A percentile compares a stretch with the other conserved stretches of the same genome.
Conservation (phyloP, 2,888 invertebrate genomes). For the Ormyrus thymus region DNA sequence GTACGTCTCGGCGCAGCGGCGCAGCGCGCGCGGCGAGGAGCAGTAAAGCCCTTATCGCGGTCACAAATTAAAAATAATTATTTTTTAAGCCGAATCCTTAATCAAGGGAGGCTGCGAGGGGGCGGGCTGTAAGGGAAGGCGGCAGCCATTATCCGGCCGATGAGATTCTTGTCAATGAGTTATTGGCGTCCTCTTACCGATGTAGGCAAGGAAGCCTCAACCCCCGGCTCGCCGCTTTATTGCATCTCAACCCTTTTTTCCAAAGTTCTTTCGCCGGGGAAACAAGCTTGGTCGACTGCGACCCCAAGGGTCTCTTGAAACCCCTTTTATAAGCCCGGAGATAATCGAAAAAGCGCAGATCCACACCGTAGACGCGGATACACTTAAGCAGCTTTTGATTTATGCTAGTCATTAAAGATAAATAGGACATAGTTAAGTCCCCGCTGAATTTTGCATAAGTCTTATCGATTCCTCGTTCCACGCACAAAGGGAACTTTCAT, state of each 20-base stretch:
- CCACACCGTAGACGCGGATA: conserved; percentile 44
- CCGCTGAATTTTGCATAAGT: conserved; percentile 46
- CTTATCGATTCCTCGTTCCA: conserved; percentile 35
- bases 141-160: conserved; percentile 70
- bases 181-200: conserved; percentile 72
- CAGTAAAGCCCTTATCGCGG: conserved; percentile 70
- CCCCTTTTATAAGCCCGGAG: conserved; percentile 67
- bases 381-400: conserved; percentile 57
- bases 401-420: conserved; percentile 56
- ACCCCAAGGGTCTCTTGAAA: conserved; percentile 58
- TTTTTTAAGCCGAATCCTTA: conserved; percentile 73
- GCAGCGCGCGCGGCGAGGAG: conserved; percentile 56
- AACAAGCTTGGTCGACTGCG: conserved; percentile 42
- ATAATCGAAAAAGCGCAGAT: conserved; percentile 63
- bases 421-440: conserved; percentile 53
- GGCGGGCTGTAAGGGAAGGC: conserved; percentile 65
- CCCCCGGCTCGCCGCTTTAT: conserved; percentile 67
- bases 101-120: conserved; percentile 62
- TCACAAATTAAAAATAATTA: conserved; percentile 75
- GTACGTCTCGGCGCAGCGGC: conserved; percentile 1
- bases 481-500: neutral
- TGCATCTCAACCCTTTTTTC: conserved; percentile 70
- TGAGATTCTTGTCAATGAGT: conserved; percentile 75
- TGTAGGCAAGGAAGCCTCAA: conserved; percentile 58
- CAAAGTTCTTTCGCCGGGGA: conserved; percentile 64